Evolutionary conservation across 2,113 vertebrate species (phyloP).

Genomic region (Lophura nycthemera): DNA sequence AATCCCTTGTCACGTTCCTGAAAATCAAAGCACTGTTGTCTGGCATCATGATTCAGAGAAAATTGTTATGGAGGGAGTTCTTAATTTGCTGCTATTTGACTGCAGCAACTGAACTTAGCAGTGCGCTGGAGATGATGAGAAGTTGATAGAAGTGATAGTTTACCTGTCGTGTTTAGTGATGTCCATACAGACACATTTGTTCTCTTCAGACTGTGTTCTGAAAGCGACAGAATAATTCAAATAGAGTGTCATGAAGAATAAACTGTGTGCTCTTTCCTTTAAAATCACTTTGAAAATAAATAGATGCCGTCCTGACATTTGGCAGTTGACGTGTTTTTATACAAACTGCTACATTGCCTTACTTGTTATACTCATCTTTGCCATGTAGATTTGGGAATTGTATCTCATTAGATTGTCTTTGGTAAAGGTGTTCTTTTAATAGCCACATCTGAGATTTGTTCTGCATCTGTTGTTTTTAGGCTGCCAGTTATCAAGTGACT

Average conservation of each 20-base stretch:
- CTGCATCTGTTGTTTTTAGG: accelerated
- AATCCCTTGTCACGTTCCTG: background rate
- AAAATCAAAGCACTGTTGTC: background rate
- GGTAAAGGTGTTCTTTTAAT: background rate
- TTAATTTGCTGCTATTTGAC: background rate
- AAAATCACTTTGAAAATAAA: background rate
- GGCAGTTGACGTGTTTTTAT: background rate
- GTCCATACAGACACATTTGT: background rate
- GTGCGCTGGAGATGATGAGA: background rate
- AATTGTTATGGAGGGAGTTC: background rate
- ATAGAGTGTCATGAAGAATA: background rate
- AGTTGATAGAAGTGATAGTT: background rate
- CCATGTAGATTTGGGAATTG: background rate
- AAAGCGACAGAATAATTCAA: background rate
- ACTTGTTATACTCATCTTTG: background rate
- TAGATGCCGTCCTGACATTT: background rate
- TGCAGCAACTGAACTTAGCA: background rate
- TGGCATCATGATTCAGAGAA: background rate
- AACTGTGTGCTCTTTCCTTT: background rate
- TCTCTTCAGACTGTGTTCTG: background rate
- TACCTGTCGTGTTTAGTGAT: background rate
- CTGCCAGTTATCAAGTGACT: background rate
- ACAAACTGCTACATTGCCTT: background rate
- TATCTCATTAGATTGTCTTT: background rate
- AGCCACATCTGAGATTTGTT: background rate